These are phyloP conservation scores for Nesoenas mayeri DNA, from an alignment of 2,113 vertebrate genomes.

Conservation along the genomic window DNA sequence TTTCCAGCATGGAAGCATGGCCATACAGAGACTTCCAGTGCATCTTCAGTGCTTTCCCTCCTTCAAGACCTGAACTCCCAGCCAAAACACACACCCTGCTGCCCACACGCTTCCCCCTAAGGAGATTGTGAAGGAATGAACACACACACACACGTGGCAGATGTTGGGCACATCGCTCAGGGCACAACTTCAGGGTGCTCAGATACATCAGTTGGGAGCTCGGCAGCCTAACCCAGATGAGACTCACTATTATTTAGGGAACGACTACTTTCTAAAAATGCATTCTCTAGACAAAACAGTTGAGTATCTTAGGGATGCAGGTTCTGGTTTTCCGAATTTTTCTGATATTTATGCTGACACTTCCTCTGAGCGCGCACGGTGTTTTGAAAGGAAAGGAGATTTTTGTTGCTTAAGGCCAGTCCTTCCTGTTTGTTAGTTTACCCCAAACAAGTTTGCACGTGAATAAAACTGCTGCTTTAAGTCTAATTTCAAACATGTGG, in stretches of 20 bases:
- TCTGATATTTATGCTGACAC: constrained; percentile 55
- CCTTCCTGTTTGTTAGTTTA: constrained; percentile 54
- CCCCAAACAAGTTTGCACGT: neutral
- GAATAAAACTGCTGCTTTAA: constrained; percentile 40
- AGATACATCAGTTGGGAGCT: fast-evolving
- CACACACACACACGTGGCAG: neutral
- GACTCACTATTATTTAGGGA: neutral
- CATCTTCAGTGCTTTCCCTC: neutral
- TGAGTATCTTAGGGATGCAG: constrained; percentile 39
- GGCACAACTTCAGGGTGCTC: neutral
- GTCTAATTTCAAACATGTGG: constrained; percentile 39
- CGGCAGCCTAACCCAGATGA: neutral
- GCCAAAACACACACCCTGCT: neutral
- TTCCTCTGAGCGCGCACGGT: neutral
- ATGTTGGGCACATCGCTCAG: neutral
- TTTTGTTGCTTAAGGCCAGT: constrained; percentile 39
- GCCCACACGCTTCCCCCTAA: neutral
- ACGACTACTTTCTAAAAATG: constrained; percentile 41
- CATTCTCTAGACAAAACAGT: constrained; percentile 36
- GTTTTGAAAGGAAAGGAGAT: constrained; percentile 57
- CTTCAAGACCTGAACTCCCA: fast-evolving
- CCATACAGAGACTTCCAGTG: neutral
- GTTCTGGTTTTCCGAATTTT: constrained; percentile 31
- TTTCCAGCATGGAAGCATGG: neutral
- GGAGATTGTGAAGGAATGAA: neutral